Base-by-base conservation (phyloP, 2,113 vertebrate species). In the Probosciger aterrimus region DNA sequence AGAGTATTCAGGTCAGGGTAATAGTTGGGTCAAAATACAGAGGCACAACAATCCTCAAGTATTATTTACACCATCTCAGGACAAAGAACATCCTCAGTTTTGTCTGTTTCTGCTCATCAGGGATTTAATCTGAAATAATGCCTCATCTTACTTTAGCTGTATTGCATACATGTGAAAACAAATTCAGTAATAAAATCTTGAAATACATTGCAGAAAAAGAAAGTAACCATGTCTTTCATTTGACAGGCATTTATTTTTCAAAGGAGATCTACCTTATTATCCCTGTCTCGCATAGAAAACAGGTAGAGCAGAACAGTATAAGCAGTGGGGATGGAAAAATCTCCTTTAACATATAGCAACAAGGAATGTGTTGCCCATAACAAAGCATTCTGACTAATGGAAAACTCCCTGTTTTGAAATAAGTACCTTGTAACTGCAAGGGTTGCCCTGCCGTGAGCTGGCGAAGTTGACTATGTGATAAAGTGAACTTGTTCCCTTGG, bases 401-500 rank as follows among this genome's bases (percentile, higher is more conserved):
- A 44, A 37, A 86, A 79, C 5, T 71, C 17, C 22, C 65, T 47
- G 46, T 31, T 52, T 30, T 68, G 44, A 41, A 88, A 1, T 2
- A 65, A 93, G 84, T 99, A 99, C 99, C 99, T 98, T 99, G 99
- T 68, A 99, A 98, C 97, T 99, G 99, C 95, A 99, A 96, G 44
- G 99, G 99, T 49, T 99, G 99, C 68, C 99, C 99, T 3, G 99
- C 98, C 49, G 99, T 99, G 82, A 99, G 99, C 97, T 99, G 99
- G 30, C 99, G 98, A 30, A 99, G 98, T 65, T 99, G 99, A 82
- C 99, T 99, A 31, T 98, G 99, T 7, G 99, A 99, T 59, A 99
- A 84, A 18, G 99, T 99, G 86, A 99, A 99, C 95, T 99, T 99
- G 97, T 99, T 99, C 43, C 99, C 99, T 97, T 99, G 99, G 96